Conservation (phyloP, 2,797 vertebrate species). For the Pangasius macronema region DNA sequence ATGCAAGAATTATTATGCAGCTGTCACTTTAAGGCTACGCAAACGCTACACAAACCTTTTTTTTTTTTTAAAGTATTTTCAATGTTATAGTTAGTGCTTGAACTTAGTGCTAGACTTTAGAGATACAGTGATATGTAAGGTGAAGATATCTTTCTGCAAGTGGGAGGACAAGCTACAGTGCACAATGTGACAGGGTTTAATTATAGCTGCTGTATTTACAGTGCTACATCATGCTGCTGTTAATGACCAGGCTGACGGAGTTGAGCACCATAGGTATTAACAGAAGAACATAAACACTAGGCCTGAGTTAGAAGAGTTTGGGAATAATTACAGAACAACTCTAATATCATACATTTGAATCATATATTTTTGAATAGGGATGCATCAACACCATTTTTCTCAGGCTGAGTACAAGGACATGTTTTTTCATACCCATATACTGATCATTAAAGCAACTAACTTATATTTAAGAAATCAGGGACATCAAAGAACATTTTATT, state of each 20-base stretch:
- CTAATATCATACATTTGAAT: neutral
- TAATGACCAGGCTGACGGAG: conserved; percentile 69
- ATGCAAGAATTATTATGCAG: neutral
- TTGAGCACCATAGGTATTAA: conserved; percentile 22
- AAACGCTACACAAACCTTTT: neutral
- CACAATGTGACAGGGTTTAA: conserved; percentile 68
- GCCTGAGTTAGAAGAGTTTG: neutral
- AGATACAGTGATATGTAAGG: neutral
- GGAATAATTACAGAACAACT: neutral
- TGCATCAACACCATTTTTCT: neutral
- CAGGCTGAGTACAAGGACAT: neutral
- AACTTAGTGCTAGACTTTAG: neutral
- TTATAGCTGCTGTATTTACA: conserved; percentile 66
- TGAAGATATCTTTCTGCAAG: conserved; percentile 2
- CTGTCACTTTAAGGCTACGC: neutral
- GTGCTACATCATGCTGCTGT: conserved; percentile 61
- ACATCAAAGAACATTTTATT: neutral
- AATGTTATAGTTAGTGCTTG: neutral
- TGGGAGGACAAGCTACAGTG: conserved; percentile 10
- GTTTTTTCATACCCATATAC: neutral
- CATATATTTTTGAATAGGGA: neutral
- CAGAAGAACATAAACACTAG: conserved; percentile 20
- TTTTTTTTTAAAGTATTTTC: neutral
- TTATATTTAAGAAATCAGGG: neutral
- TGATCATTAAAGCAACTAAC: neutral